Evolutionary conservation across 2,113 vertebrate species (phyloP).

Genomic region (Erinaceus europaeus): DNA sequence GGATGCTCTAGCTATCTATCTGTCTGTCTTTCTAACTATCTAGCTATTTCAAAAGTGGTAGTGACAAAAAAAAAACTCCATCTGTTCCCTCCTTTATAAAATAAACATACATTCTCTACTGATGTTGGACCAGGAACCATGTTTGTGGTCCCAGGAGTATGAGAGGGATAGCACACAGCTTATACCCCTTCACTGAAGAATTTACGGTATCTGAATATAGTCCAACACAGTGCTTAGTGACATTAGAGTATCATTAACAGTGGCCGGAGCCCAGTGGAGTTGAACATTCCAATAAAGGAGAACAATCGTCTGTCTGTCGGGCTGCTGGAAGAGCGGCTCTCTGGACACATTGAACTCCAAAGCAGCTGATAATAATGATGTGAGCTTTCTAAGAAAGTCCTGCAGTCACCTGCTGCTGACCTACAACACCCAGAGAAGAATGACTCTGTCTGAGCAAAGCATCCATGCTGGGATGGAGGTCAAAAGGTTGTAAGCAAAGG

Average conservation of each 20-base stretch:
- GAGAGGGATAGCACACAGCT: neutral
- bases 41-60: too few species aligned
- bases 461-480: neutral
- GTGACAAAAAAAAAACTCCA: too few species aligned
- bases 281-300: neutral
- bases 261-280: neutral
- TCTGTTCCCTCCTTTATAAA: neutral
- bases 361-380: neutral
- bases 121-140: neutral
- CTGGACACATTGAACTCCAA: neutral
- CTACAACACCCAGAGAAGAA: conserved; percentile 8
- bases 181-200: neutral
- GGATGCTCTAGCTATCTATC: too few species aligned
- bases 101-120: neutral
- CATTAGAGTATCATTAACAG: neutral
- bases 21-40: too few species aligned
- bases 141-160: neutral
- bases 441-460: neutral
- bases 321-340: neutral
- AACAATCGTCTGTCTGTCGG: neutral
- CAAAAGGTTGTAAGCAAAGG: neutral
- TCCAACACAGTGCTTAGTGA: neutral
- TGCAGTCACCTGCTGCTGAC: neutral
- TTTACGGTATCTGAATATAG: neutral
- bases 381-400: neutral